Conservation (phyloP, 1,140 invertebrate genomes). For the Drosophila mauritiana region DNA sequence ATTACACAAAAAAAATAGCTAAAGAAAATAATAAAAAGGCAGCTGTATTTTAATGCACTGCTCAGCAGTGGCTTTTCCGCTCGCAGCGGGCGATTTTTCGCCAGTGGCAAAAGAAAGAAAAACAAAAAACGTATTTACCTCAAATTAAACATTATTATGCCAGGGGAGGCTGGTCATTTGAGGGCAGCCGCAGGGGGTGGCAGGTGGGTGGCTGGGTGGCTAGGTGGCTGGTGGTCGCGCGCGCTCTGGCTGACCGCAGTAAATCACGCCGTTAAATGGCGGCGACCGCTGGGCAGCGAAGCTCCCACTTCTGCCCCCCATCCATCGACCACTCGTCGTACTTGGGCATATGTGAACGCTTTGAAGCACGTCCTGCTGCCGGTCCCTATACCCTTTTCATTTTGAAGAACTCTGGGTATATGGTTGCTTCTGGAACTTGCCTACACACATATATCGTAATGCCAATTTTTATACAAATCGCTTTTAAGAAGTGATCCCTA, state of each 20-base stretch:
- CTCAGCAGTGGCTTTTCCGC: slow-evolving; percentile 26
- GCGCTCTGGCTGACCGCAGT: slow-evolving; percentile 73
- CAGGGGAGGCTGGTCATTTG: slow-evolving; percentile 70
- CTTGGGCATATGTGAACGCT: slow-evolving; percentile 50
- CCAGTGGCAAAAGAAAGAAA: slow-evolving; percentile 4
- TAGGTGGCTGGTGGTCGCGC: slow-evolving; percentile 24
- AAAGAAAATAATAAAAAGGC: neutral
- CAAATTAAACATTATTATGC: slow-evolving; percentile 84
- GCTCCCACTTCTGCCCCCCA: neutral
- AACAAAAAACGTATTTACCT: slow-evolving; percentile 80
- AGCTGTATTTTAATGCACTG: slow-evolving; percentile 66
- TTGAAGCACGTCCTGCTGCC: slow-evolving; percentile 38
- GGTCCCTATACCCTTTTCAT: slow-evolving; percentile 23
- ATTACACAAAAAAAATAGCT: neutral
- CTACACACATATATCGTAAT: no score
- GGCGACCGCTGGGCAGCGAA: slow-evolving; percentile 57
- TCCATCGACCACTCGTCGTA: slow-evolving; percentile 1
- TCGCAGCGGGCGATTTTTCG: slow-evolving; percentile 43
- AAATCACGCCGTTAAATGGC: slow-evolving; percentile 83
- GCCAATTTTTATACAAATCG: no score
- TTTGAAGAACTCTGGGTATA: neutral
- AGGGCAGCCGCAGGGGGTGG: slow-evolving; percentile 72
- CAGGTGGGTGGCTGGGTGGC: neutral
- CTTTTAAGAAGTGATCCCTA: no score
- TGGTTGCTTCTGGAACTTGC: no score